Evolutionary conservation across 2,888 invertebrate species (phyloP).

Genomic region (Acrocera orbiculus): DNA sequence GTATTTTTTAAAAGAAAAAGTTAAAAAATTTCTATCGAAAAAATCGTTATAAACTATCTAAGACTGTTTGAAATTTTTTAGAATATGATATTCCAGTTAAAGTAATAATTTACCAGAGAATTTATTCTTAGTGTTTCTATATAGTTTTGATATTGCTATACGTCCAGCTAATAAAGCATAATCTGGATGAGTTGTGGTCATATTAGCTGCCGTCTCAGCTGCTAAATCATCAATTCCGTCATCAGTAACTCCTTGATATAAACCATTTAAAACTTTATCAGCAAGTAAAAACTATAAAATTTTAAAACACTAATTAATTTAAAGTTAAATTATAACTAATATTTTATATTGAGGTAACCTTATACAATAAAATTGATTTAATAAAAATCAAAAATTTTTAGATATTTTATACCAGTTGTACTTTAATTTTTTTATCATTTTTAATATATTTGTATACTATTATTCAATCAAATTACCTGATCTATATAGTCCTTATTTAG

Average conservation of each 20-base stretch:
- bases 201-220: conserved; percentile 6
- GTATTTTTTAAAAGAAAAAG: too few relatives aligned
- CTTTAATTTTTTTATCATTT: too few relatives aligned
- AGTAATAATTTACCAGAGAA: conserved; percentile 10
- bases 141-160: conserved; percentile 4
- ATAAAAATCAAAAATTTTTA: too few relatives aligned
- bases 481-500: conserved; percentile 92
- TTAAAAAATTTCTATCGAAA: too few relatives aligned
- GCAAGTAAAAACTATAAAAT: conserved; percentile 1
- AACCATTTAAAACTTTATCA: conserved; percentile 4
- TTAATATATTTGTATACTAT: neutral
- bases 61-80: too few relatives aligned
- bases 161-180: conserved; percentile 6
- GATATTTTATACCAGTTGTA: too few relatives aligned
- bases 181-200: conserved; percentile 7
- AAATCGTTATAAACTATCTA: too few relatives aligned
- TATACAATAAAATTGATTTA: too few relatives aligned
- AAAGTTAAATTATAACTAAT: too few relatives aligned
- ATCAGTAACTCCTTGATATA: conserved; percentile 5
- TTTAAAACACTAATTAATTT: neutral
- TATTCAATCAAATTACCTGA: conserved; percentile 49
- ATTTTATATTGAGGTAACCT: too few relatives aligned
- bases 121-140: conserved; percentile 4
- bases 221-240: conserved; percentile 4
- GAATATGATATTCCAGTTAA: too few relatives aligned